Base-by-base conservation (phyloP, 2,113 vertebrate genomes). In the Megaptera novaeangliae region DNA sequence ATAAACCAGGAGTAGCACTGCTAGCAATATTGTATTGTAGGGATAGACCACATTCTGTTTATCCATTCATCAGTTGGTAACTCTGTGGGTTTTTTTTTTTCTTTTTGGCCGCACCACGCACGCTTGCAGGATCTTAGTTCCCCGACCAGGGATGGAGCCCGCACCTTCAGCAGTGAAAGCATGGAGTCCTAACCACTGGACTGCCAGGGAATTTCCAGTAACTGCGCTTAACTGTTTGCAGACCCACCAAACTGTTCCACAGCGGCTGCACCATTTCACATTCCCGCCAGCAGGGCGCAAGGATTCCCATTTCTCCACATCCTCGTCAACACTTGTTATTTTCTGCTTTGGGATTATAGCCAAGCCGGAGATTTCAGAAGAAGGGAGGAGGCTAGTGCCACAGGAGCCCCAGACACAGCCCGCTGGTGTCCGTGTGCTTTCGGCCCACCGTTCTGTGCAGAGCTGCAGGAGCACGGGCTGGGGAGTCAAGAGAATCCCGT, bases 351-450 rank as follows among this genome's bases (percentile, higher is more conserved):
- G 25, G 64, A 23, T 31, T 11, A 68, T 0, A 83, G 66, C 7
- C 36, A 57, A 44, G n/a, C 29, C 31, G 27, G 49, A 59, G 21
- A 52, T 46, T 59, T 31, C 49, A 36, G 44, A 74, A 63, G 66
- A 10, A 95, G 21, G 59, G 10, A 9, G 74, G 57, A 41, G 20
- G 29, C 21, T 83, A 46, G 82, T 11, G 21, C 55, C 41, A 29
- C 17, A 5, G 13, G 55, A 49, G 14, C 3, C n/a, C 75, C 15
- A 18, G 14, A 15, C 8, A 3, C 2, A 41, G 39, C 57, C 64
- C 41, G 1, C 77, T 57, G 41, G 64, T 6, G 0, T 2, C 14
- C 2, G 9, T 1, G 31, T 1, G 12, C 83, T 31, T 49, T 10
- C 34, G 1, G 11, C 18, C 18, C 18, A 8, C 10, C 2, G 0